Base-by-base conservation (phyloP, 2,888 invertebrate species). In the Erpobdella octoculata region DNA sequence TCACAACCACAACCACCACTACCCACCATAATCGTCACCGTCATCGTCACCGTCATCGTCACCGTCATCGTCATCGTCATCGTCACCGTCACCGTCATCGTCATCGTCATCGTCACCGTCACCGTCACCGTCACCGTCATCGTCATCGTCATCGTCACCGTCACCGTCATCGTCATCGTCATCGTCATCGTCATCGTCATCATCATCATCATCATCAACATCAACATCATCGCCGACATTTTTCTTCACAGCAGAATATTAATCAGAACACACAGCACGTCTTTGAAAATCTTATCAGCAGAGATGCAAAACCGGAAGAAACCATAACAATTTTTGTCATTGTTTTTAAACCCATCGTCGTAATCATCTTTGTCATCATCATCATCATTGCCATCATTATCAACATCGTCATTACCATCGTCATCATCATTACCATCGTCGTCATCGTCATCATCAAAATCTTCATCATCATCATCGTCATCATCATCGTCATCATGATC, bases 51-150 rank as follows among this genome's bases (percentile, higher is more conserved):
- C 31, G 8, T 41, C 46, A 25, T 66, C 46, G 6, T 66, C 66
- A 21, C 5, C 41, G 6, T 41, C 46, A 35, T 66, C 46, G 6
- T 41, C 66, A 38, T 21, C 66, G 9, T 25, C 66, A 25, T 41
- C 38, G 25, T 41, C 46, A 25, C 31, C 46, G 25, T 66, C 21
- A n/a, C 41, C 31, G 25, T 66, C 41, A 8, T 38, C 38, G 25
- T 21, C 38, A 38, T 31, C 66, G 9, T 41, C 38, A 28, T 35
- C 58, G 31, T 31, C 69, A 53, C 35, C 69, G 31, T 66, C 38
- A 66, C 38, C 66, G 35, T 66, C 66, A 66, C 38, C 37, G 35
- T 66, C 66, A 66, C 38, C 66, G 9, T 66, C 66, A 66, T 66
- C 66, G 35, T 37, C 66, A 66, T 66, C 21, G 21, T 59, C 59